Base-by-base conservation (phyloP, 2,888 invertebrate species). In the Agonopterix arenella region DNA sequence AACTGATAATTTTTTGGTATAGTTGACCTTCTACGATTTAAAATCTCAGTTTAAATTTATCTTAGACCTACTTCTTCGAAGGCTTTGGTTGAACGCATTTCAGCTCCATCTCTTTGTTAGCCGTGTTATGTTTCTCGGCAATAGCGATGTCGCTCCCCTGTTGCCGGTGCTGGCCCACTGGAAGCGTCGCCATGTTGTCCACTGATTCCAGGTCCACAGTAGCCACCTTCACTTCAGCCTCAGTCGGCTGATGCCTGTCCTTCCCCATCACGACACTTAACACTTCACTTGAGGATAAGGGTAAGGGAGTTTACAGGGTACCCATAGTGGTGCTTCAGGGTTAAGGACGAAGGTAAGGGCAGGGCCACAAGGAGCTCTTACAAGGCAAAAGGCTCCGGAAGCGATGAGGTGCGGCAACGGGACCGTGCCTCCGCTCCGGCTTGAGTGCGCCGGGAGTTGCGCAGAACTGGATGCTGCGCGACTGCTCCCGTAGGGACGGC, bases 111-210 rank as follows among this genome's bases (percentile, higher is more conserved):
- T 95, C 95, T 91, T 95, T 95, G 90, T 94, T 95, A 62, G 94
- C 93, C 53, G 93, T 93, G 78, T 95, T 94, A 79, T 95, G 94
- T 85, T 94, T 95, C 83, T 95, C 95, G 51, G 94, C 94, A 64
- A 93, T 93, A 60, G 93, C 92, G 70, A 91, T 91, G 73, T 93
- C 94, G 67, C 92, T 93, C 61, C 93, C 92, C 64, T 90, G 90
- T 69, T 91, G 92, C 67, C 91, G 92, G 73, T 93, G 93, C 73
- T 95, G 92, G 56, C 95, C 95, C 53, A 96, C 96, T 64, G 96
- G 96, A 81, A 96, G 91, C 44, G 96, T 96, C 80, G 96, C 96
- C 93, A 96, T 96, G 77, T 96, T 96, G 91, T 96, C 95, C 66
- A 94, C 93, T 61, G 94, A 91, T 86, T 96, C 96, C 71, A 95